These are phyloP conservation scores for Chymomyza procnemis DNA, from an alignment of 2,888 invertebrate genomes.

Conservation along the genomic window DNA sequence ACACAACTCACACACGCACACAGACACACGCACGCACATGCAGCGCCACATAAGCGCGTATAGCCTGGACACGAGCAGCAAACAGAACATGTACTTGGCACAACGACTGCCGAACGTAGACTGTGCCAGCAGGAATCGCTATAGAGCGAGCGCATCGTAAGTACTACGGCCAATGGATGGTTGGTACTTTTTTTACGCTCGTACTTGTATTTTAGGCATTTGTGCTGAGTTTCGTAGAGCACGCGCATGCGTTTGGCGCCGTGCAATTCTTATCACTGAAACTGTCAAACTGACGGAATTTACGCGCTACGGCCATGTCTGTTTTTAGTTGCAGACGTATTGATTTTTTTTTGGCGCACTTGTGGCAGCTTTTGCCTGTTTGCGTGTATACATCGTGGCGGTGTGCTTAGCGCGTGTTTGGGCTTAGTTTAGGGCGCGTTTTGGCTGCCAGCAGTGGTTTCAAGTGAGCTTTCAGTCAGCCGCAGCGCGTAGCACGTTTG, in stretches of 20 bases:
- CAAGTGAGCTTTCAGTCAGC: slow-evolving; percentile 35
- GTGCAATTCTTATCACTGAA: slow-evolving; percentile 57
- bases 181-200: neutral
- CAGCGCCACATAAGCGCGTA: slow-evolving; percentile 45
- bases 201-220: slow-evolving; percentile 17
- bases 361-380: neutral
- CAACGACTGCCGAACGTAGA: slow-evolving; percentile 66
- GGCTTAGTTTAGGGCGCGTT: neutral
- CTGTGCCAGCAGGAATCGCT: slow-evolving; percentile 34
- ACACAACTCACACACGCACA: neutral
- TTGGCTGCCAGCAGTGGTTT: neutral
- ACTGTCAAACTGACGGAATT: slow-evolving; percentile 69
- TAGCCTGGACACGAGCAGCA: slow-evolving; percentile 43
- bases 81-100: slow-evolving; percentile 49
- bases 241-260: slow-evolving; percentile 46
- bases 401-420: neutral
- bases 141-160: slow-evolving; percentile 24
- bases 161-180: neutral
- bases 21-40: slow-evolving; percentile 50
- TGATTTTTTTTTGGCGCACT: slow-evolving; percentile 27
- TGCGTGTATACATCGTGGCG: slow-evolving; percentile 3
- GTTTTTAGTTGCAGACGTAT: slow-evolving; percentile 25
- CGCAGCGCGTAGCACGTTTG: slow-evolving; percentile 21
- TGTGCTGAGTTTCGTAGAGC: slow-evolving; percentile 23
- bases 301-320: slow-evolving; percentile 45